These are phyloP conservation scores for Ectemnius continuus DNA, from an alignment of 2,888 invertebrate genomes.

Conservation along the genomic window DNA sequence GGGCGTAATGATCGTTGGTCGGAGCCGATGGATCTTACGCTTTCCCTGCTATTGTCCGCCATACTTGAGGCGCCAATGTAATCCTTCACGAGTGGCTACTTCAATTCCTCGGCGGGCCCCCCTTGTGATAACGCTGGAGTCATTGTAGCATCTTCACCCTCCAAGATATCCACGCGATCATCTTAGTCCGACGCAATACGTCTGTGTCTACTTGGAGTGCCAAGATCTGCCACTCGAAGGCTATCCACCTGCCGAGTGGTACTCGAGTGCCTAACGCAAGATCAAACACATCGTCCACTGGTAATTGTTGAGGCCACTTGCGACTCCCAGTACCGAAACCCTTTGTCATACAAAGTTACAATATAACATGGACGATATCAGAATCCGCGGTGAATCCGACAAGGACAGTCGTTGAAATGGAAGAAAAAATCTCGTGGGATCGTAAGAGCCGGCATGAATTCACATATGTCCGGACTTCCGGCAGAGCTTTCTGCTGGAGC, in stretches of 20 bases:
- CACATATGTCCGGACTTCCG: neutral
- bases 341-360: too few species aligned
- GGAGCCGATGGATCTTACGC: neutral
- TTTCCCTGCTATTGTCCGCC: neutral
- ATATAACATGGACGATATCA: too few species aligned
- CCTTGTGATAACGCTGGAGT: conserved; percentile 9
- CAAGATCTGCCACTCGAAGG: conserved; percentile 48
- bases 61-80: conserved; percentile 27
- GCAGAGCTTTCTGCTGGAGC: conserved; percentile 21
- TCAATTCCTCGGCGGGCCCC: conserved; percentile 26
- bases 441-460: neutral
- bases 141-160: conserved; percentile 31
- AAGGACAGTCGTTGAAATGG: too few species aligned
- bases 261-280: conserved; percentile 11
- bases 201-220: conserved; percentile 42
- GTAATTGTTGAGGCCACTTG: too few species aligned
- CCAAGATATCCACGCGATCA: conserved; percentile 20
- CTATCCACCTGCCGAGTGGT: conserved; percentile 32
- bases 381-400: too few species aligned
- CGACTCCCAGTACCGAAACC: too few species aligned
- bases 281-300: neutral
- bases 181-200: conserved; percentile 28
- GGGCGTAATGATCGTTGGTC: neutral
- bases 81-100: conserved; percentile 40
- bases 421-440: too few species aligned